Base-by-base conservation (phyloP, 1,140 invertebrate genomes). In the Brachionus angularis region DNA sequence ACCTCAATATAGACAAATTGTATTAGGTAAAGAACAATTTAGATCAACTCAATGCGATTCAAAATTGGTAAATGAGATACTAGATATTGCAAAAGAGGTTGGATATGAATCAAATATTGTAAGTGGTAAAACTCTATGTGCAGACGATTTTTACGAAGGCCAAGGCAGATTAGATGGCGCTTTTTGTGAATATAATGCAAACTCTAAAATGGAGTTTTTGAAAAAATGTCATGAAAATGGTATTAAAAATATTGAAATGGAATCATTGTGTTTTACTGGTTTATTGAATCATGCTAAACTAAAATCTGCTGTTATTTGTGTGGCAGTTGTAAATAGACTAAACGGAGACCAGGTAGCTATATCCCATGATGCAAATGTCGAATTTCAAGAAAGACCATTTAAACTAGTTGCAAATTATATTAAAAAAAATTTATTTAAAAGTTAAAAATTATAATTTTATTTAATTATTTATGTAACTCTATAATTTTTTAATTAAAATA, bases 191-290 rank as follows among this genome's bases (percentile, higher is more conserved):
- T 96, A 91, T 81, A 88, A 85, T 1, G 88, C 91, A 78, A 81
- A 84, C 0, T 93, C 98, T 49, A 96, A 96, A 82, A 87, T 93
- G 84, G 86, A 87, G 14, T 98, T 92, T 77, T 81, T 98, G 61
- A 84, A 87, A 33, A 85, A 87, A 72, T 77, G 96, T 58, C 85
- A 89, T 39, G 85, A 88, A n/a, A 79, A 86, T 21, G 91, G 91
- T 1, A 89, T 98, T 2, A 85, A 89, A 2, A 98, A 98, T 79
- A 96, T 98, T 74, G 96, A 98, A 84, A 98, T 98, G 95, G 96
- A 98, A 82, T 88, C 89, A 1, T 85, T 90, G 0, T 87, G 88
- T 27, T 96, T 98, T 79, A 90, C 92, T 0, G 91, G 93, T 0
- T 85, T 97, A 16, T 96, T 92, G 8, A 89, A 93, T 78, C 88